Conservation (phyloP, 1,140 invertebrate species). For the Bombus consobrinus region DNA sequence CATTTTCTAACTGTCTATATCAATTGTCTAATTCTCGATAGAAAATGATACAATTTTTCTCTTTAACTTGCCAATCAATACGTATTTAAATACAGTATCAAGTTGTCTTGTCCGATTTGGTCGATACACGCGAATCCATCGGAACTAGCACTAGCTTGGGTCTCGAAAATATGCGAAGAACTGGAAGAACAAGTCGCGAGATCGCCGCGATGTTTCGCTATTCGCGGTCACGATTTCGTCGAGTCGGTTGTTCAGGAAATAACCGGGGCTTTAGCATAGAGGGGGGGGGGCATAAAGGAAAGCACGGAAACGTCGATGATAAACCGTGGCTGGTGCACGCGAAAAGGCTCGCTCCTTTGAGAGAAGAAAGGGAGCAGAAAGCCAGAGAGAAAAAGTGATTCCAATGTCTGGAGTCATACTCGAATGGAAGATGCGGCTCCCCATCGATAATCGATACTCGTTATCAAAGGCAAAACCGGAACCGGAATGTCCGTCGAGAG, state of each 20-base stretch:
- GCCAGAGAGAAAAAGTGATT: slow-evolving; percentile 49
- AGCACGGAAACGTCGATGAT: slow-evolving; percentile 37
- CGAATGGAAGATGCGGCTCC: slow-evolving; percentile 49
- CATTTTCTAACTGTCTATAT: too few species aligned
- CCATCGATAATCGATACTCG: slow-evolving; percentile 69
- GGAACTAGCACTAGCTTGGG: not conserved
- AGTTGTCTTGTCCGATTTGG: not conserved
- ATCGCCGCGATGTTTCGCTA: not conserved
- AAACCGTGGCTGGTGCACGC: slow-evolving; percentile 31
- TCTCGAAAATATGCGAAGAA: not conserved
- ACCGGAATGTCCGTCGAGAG: slow-evolving; percentile 53
- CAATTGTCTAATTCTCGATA: too few species aligned
- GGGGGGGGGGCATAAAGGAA: not conserved
- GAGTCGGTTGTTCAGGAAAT: slow-evolving; percentile 4
- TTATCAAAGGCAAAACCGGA: slow-evolving; percentile 68
- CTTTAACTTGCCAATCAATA: not conserved
- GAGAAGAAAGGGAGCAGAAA: slow-evolving; percentile 27
- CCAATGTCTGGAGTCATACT: slow-evolving; percentile 59
- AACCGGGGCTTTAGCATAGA: not conserved
- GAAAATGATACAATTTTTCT: not conserved
- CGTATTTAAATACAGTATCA: not conserved
- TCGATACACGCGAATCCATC: not conserved
- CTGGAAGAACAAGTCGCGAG: not conserved
- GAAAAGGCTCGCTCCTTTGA: slow-evolving; percentile 45
- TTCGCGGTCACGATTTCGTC: not conserved